These are phyloP conservation scores for Piezodorus guildinii DNA, from an alignment of 1,140 invertebrate genomes.

Conservation along the genomic window DNA sequence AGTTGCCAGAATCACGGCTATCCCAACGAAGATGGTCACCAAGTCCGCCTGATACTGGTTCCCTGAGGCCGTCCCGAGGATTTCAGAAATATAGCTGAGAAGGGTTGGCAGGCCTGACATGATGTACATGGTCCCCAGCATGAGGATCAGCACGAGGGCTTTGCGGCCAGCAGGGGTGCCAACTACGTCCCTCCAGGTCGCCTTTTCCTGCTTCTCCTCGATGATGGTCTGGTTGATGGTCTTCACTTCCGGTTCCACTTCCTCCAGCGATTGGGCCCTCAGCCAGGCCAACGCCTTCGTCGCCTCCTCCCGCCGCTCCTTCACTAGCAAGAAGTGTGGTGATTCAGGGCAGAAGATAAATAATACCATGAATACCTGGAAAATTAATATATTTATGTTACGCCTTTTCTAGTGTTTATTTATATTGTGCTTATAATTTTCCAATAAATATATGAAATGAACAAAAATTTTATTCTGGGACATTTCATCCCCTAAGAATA, in stretches of 20 bases:
- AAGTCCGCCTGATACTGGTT: conserved; percentile 17
- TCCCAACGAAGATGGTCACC: conserved; percentile 26
- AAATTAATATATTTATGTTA: no score
- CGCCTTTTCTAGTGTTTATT: no score
- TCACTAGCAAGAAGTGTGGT: conserved; percentile 7
- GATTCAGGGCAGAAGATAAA: conserved; percentile 7
- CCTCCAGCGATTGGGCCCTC: background rate
- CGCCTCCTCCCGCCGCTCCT: background rate
- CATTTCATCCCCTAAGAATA: no score
- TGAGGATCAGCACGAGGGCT: conserved; percentile 27
- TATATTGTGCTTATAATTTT: no score
- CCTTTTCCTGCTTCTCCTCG: conserved; percentile 12
- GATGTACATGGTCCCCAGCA: conserved; percentile 26
- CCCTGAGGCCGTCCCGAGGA: conserved; percentile 20
- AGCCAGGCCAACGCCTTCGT: background rate
- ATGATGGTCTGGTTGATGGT: background rate
- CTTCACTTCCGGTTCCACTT: background rate
- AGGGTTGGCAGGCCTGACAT: conserved; percentile 28
- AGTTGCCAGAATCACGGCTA: conserved; percentile 34
- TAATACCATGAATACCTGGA: background rate
- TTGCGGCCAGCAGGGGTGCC: conserved; percentile 24
- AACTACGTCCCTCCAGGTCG: conserved; percentile 23
- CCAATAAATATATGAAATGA: no score
- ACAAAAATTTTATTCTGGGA: no score
- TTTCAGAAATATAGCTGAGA: conserved; percentile 26